Percentiles rank a stretch among this genome's conserved stretches.
These are phyloP conservation scores for Myiotriccus ornatus DNA, from an alignment of 2,797 vertebrate genomes.

Conservation along the genomic window DNA sequence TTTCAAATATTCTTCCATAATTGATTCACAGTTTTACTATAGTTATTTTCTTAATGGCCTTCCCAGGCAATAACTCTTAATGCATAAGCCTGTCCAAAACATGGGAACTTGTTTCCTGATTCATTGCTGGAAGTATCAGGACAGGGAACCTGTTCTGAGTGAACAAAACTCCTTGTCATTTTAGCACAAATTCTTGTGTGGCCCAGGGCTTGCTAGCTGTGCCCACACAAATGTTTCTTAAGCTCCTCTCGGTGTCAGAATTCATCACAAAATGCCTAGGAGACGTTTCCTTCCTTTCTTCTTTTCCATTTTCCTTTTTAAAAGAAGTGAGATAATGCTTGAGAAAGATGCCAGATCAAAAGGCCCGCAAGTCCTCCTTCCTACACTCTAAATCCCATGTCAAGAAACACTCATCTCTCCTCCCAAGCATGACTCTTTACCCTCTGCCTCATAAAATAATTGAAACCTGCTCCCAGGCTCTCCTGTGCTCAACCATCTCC, in stretches of 20 bases:
- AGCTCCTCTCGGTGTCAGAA: slow-evolving; percentile 17
- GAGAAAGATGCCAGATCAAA: slow-evolving; percentile 49
- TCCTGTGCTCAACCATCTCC: slow-evolving; percentile 6
- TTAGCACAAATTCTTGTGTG: not conserved
- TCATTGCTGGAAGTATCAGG: not conserved
- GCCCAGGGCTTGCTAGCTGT: not conserved
- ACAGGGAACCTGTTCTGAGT: not conserved
- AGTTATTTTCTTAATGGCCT: slow-evolving; percentile 61
- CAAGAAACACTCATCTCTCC: slow-evolving; percentile 51
- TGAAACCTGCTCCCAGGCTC: slow-evolving; percentile 47
- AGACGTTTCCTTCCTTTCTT: not conserved
- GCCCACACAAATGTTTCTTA: not conserved
- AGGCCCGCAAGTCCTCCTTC: slow-evolving; percentile 39
- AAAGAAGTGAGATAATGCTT: slow-evolving; percentile 27
- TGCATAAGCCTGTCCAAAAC: slow-evolving; percentile 12
- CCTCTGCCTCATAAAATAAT: slow-evolving; percentile 59
- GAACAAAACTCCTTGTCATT: not conserved
- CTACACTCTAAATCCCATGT: slow-evolving; percentile 29
- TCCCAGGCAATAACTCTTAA: slow-evolving; percentile 40
- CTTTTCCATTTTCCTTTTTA: not conserved
- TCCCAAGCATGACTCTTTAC: slow-evolving; percentile 42
- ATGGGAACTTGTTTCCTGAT: slow-evolving; percentile 4
- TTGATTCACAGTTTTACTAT: slow-evolving; percentile 53
- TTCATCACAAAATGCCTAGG: not conserved
- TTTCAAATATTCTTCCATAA: slow-evolving; percentile 57